phyloP scores from a whole-genome alignment of 2,113 vertebrate genomes.

The Cochlearius cochlearius region DNA sequence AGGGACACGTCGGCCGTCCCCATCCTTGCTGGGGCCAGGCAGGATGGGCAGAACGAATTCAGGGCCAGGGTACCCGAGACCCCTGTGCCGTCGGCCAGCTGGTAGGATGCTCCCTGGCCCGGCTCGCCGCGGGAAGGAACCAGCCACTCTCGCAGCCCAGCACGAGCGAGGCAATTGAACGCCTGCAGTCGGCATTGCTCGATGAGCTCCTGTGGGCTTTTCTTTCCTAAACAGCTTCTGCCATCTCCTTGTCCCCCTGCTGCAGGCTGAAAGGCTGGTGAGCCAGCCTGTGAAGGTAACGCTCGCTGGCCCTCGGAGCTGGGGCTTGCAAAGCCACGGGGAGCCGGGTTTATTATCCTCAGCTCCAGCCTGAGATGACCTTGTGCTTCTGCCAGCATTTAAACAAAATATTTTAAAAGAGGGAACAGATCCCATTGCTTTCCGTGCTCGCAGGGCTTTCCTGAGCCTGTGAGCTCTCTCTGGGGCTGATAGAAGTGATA shows the following conservation, averaged over 20 bases:
- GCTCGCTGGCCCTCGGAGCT: not conserved
- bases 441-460: slow-evolving; percentile 17
- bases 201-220: not conserved
- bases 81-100: not conserved
- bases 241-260: not conserved
- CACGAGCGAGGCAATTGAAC: accelerated
- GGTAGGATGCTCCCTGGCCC: not conserved
- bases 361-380: slow-evolving; percentile 68
- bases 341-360: slow-evolving; percentile 47
- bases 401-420: slow-evolving; percentile 60
- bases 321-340: not conserved
- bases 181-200: accelerated
- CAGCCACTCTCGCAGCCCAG: not conserved
- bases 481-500: not conserved
- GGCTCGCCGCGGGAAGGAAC: not conserved
- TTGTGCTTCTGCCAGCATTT: slow-evolving; percentile 58
- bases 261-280: not conserved
- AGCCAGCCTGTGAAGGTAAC: not conserved
- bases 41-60: not conserved
- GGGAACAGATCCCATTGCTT: not conserved
- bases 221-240: not conserved
- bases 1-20: accelerated
- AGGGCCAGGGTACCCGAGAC: not conserved
- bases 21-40: not conserved
- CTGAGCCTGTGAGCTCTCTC: slow-evolving; percentile 3